These are phyloP conservation scores for Myrmecobius fasciatus DNA, from an alignment of 2,113 vertebrate species.

Conservation along the genomic window DNA sequence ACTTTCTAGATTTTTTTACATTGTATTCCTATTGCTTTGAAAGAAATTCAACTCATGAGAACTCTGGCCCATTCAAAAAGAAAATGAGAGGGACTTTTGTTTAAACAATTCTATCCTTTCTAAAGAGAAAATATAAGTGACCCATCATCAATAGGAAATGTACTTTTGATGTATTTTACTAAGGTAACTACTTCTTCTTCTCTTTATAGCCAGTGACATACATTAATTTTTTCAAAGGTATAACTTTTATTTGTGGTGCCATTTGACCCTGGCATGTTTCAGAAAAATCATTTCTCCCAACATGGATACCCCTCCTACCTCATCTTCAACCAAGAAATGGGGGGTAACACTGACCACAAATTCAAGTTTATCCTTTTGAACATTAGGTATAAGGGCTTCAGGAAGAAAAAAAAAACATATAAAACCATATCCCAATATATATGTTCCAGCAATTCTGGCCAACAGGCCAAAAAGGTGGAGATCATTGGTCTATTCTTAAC, in stretches of 20 bases:
- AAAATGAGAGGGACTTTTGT: background rate
- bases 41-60: background rate
- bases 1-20: background rate
- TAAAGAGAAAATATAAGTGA: background rate
- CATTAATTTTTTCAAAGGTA: background rate
- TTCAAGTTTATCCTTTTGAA: background rate
- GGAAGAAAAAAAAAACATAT: background rate
- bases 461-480: background rate
- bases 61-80: background rate
- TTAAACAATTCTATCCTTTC: background rate
- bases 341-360: background rate
- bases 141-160: background rate
- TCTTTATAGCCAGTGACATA: background rate
- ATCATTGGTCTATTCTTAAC: background rate
- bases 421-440: background rate
- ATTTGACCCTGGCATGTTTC: background rate
- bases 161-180: background rate
- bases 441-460: background rate
- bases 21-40: background rate
- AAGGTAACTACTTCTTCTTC: no score
- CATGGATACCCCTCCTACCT: background rate
- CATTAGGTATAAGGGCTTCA: background rate
- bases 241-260: background rate
- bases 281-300: background rate
- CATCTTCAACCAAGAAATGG: background rate